These are phyloP conservation scores for Entomobrya multifasciata DNA, from an alignment of 2,888 invertebrate genomes.

Conservation along the genomic window DNA sequence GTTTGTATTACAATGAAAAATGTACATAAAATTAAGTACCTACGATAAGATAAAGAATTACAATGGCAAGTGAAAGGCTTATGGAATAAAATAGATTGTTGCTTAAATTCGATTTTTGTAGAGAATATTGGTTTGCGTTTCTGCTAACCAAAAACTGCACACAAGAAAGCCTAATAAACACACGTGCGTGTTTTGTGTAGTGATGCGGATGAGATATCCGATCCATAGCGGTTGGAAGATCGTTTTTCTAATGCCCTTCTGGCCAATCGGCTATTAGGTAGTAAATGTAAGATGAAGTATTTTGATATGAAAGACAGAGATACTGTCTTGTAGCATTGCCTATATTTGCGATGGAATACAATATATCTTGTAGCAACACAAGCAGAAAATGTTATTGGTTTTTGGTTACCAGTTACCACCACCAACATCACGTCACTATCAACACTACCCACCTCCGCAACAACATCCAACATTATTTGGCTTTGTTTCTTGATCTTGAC, in stretches of 20 bases:
- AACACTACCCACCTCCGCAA: not conserved
- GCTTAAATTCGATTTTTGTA: not conserved
- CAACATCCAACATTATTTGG: not conserved
- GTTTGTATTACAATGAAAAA: not conserved
- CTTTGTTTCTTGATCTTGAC: not conserved
- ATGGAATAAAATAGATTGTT: constrained; percentile 5
- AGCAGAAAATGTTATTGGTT: constrained; percentile 34
- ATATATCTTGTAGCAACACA: not conserved
- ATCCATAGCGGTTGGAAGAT: constrained; percentile 9
- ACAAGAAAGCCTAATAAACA: not conserved
- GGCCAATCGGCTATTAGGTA: too few relatives aligned
- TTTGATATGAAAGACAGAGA: not conserved
- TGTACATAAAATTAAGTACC: constrained; percentile 27
- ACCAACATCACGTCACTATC: constrained; percentile 4
- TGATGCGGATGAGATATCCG: not conserved
- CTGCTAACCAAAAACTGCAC: not conserved
- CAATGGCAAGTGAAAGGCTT: constrained; percentile 12
- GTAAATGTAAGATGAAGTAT: too few relatives aligned
- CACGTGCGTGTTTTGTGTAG: not conserved
- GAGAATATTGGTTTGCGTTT: not conserved
- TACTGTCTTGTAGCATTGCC: not conserved
- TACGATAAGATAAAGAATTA: not conserved
- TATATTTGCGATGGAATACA: not conserved
- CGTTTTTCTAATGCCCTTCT: too few relatives aligned
- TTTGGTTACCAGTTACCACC: constrained; percentile 9